A percentile compares a stretch with the other conserved stretches of the same genome.
Evolutionary conservation across 2,797 vertebrate species (phyloP).

Genomic region (Chelon labrosus): DNA sequence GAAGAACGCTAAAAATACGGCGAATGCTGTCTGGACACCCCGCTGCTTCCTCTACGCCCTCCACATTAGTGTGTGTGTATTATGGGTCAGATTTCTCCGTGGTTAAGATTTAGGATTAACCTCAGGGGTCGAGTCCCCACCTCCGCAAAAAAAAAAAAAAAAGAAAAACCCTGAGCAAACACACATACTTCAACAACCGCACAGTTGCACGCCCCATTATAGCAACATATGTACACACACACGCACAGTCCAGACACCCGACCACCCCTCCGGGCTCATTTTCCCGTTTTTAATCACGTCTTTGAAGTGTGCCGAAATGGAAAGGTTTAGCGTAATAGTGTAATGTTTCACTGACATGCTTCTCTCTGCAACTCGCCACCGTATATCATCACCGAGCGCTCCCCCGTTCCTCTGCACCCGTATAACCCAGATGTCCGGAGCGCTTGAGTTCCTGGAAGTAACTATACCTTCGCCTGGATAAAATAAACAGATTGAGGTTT

Average conservation of each 20-base stretch:
- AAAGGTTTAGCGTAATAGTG: slow-evolving; percentile 67
- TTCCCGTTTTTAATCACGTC: slow-evolving; percentile 29
- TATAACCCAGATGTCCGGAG: slow-evolving; percentile 37
- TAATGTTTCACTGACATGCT: slow-evolving; percentile 66
- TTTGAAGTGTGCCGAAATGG: slow-evolving; percentile 73
- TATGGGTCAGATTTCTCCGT: slow-evolving; percentile 60
- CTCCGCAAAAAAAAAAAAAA: neutral
- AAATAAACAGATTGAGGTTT: no score
- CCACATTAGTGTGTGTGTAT: slow-evolving; percentile 11
- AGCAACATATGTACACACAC: slow-evolving; percentile 17
- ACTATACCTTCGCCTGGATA: neutral
- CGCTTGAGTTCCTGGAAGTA: slow-evolving; percentile 8
- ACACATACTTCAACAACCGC: slow-evolving; percentile 33
- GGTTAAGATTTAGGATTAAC: slow-evolving; percentile 71
- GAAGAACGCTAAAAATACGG: slow-evolving; percentile 68
- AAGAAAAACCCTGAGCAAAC: slow-evolving; percentile 1
- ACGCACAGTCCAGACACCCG: slow-evolving; percentile 27
- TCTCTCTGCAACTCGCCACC: slow-evolving; percentile 22
- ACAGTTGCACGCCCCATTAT: slow-evolving; percentile 32
- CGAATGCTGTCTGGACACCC: slow-evolving; percentile 58
- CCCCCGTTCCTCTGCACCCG: neutral
- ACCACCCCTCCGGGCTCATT: slow-evolving; percentile 49
- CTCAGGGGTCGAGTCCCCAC: slow-evolving; percentile 59
- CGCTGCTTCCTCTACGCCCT: slow-evolving; percentile 46
- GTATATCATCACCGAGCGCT: slow-evolving; percentile 9